Percentiles rank a stretch among this genome's conserved stretches.
Evolutionary conservation across 2,113 vertebrate genomes (phyloP).

Genomic region (Anser cygnoides): DNA sequence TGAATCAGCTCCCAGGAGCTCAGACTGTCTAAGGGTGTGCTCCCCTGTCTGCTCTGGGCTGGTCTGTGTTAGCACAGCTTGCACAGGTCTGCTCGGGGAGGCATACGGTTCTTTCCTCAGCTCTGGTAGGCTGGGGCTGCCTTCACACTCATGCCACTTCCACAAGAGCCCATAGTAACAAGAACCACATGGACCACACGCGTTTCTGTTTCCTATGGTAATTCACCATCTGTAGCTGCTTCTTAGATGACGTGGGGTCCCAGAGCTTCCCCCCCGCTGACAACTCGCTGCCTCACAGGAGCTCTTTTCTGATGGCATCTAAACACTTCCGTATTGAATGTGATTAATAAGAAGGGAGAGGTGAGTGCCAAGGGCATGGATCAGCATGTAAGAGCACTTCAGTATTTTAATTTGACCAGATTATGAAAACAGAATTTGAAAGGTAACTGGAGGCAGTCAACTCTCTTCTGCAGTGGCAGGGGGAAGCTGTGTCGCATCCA

Average conservation of each 20-base stretch:
- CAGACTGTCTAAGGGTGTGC: neutral
- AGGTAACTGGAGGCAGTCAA: neutral
- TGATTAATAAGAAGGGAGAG: neutral
- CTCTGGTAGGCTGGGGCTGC: neutral
- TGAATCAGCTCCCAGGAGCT: neutral
- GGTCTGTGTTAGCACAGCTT: fast-evolving
- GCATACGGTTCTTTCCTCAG: neutral
- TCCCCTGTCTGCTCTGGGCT: neutral
- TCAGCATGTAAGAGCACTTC: neutral
- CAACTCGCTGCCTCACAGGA: neutral
- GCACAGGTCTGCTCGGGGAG: neutral
- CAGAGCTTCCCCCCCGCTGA: neutral
- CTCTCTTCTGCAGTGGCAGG: neutral
- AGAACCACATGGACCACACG: conserved; percentile 41
- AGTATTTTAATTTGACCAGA: conserved; percentile 3
- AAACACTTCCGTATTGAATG: neutral
- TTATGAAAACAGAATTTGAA: neutral
- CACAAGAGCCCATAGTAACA: neutral
- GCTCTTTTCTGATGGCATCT: neutral
- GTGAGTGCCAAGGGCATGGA: neutral
- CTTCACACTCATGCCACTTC: fast-evolving
- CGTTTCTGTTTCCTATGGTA: neutral
- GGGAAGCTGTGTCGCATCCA: neutral
- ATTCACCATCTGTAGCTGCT: conserved; percentile 15
- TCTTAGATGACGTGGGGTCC: neutral